Percentiles rank a stretch among this genome's conserved stretches.
Evolutionary conservation across 2,797 vertebrate genomes (phyloP).

Genomic region (Takifugu ocellatus): DNA sequence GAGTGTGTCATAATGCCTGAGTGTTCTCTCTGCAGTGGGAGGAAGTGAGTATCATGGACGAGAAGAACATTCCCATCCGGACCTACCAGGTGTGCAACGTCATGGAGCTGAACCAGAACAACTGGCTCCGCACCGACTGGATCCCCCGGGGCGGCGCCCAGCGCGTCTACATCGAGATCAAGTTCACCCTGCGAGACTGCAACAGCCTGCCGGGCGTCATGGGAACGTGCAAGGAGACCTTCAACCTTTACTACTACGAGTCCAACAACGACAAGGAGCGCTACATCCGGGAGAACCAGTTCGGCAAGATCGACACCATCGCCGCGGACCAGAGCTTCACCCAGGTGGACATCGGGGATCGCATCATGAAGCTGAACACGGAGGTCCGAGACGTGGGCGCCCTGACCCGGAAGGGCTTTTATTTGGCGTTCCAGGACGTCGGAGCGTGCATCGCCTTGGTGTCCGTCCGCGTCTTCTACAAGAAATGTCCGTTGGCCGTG

Average conservation of each 20-base stretch:
- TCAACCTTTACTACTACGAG: slow-evolving; percentile 96
- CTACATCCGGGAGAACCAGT: slow-evolving; percentile 90
- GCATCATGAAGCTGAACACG: slow-evolving; percentile 98
- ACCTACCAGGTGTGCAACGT: slow-evolving; percentile 99
- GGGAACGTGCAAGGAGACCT: slow-evolving; percentile 98
- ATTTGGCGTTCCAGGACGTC: slow-evolving; percentile 96
- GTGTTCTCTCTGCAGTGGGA: slow-evolving; percentile 84
- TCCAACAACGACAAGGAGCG: slow-evolving; percentile 93
- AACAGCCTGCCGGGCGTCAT: slow-evolving; percentile 96
- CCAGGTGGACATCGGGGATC: slow-evolving; percentile 95
- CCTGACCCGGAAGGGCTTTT: slow-evolving; percentile 89
- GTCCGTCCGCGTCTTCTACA: slow-evolving; percentile 94
- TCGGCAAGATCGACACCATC: slow-evolving; percentile 93
- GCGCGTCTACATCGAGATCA: slow-evolving; percentile 95
- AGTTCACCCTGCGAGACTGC: slow-evolving; percentile 96
- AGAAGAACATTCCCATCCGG: slow-evolving; percentile 96
- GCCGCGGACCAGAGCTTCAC: slow-evolving; percentile 98
- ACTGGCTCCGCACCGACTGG: slow-evolving; percentile 98
- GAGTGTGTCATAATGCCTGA: slow-evolving; percentile 13
- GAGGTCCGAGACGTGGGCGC: slow-evolving; percentile 93
- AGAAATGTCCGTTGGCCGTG: slow-evolving; percentile 91
- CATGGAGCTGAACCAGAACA: slow-evolving; percentile 96
- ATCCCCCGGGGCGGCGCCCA: slow-evolving; percentile 91
- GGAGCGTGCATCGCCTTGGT: slow-evolving; percentile 96
- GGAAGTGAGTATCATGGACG: slow-evolving; percentile 98